A percentile compares a stretch with the other conserved stretches of the same genome.
Evolutionary conservation across 2,113 vertebrate genomes (phyloP).

Genomic region (Oncorhynchus mykiss): DNA sequence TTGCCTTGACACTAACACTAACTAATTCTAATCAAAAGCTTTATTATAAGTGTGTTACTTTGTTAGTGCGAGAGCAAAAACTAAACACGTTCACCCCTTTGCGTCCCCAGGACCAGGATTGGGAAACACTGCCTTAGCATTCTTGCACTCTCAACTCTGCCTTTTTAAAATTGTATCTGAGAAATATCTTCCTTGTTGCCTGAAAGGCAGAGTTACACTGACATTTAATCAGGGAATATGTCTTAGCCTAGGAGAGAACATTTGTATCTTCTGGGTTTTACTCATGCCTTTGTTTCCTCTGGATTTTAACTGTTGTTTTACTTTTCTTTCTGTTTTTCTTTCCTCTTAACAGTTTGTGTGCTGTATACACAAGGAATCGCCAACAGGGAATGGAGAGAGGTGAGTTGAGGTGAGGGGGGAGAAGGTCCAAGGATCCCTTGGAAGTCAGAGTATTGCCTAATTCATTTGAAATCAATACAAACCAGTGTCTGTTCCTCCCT

Average conservation of each 20-base stretch:
- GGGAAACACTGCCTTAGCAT: neutral
- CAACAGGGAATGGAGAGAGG: constrained; percentile 97
- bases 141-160: neutral
- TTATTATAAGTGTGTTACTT: too few species aligned
- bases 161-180: constrained; percentile 4
- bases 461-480: too few species aligned
- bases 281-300: constrained; percentile 12
- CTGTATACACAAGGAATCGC: constrained; percentile 93
- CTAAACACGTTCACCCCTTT: too few species aligned
- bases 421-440: neutral
- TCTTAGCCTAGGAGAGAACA: constrained; percentile 32
- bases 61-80: too few species aligned
- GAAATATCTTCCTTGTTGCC: constrained; percentile 57
- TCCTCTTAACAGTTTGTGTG: constrained; percentile 74
- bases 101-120: too few species aligned
- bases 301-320: neutral
- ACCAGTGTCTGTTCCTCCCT: neutral
- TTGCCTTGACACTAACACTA: too few species aligned
- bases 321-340: constrained; percentile 17
- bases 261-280: constrained; percentile 9
- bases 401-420: constrained; percentile 67
- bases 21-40: too few species aligned
- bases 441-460: too few species aligned
- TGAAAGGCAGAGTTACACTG: constrained; percentile 53
- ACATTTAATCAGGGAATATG: constrained; percentile 60